Base-by-base conservation (phyloP, 2,888 invertebrate genomes). In the Kuschelorhynchus macadamiae region DNA sequence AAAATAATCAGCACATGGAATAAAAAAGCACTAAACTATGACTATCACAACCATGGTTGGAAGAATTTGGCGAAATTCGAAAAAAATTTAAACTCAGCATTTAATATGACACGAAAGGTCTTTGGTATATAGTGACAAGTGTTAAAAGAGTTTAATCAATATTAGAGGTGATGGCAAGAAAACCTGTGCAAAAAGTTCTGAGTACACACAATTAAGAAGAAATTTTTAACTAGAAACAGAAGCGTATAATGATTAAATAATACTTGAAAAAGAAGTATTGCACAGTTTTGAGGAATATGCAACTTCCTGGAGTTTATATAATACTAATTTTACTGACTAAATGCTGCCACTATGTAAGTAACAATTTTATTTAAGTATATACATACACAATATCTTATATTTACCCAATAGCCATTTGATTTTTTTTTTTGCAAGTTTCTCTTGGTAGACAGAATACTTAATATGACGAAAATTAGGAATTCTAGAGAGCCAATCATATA, bases 21-120 rank as follows among this genome's bases (percentile, higher is more conserved):
- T 73, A 80, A 79, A 71, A n/a, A 75, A 73, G 72, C 71, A 64
- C 71, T 75, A 74, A 74, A 78, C 78, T 81, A 81, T 72, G 76
- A 78, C 80, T 83, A 84, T 84, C 84, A 84, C 84, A 84, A 83
- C 83, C 83, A 79, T 77, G 78, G 81, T 79, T 83, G 83, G 83
- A 84, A 83, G 83, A 83, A 80, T 82, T 83, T 82, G 82, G 82
- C 81, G 80, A 81, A 74, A 74, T 76, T 75, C 72, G 71, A 74
- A 72, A 71, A 66, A 59, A 77, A 72, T 74, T 72, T 72, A 65
- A 74, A 39, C 42, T 46, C 47, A 41, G 36, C 11, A 42, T 62
- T 59, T 62, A 72, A 75, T 82, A 81, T 82, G 82, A 83, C 82
- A 83, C 83, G 78, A 77, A 73, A 76, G 77, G 80, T 83, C 83